Base-by-base conservation (phyloP, 2,797 vertebrate species). In the Poeciliopsis gracilis region DNA sequence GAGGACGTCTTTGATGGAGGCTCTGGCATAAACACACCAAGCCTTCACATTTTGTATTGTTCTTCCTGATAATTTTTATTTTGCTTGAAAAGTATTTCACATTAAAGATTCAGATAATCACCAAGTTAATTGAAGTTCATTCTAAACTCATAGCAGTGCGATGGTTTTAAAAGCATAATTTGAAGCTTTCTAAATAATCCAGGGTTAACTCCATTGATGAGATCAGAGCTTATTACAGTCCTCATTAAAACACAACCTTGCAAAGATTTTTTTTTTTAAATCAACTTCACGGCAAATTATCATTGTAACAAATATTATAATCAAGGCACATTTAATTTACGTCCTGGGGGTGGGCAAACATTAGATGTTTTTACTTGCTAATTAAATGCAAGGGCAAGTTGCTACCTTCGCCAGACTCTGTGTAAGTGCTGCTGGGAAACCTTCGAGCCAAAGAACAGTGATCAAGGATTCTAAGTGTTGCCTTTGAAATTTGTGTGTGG, bases 51-150 rank as follows among this genome's bases (percentile, higher is more conserved):
- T 87, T 90, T 76, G 80, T 77, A 78, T 89, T 88, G 88, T 82
- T 84, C 75, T 83, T 85, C 80, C 80, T 89, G 83, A 83, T 80
- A 80, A n/a, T 43, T 70, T 18, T 86, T 80, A 30, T 80, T 85
- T 90, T 90, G 76, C 78, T 75, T 92, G 89, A 87, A 76, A 91
- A 86, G 81, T 5, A 83, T 90, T 85, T 74, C 78, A 84, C 86
- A 90, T 93, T 90, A 88, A 85, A 91, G 88, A 88, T 85, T 91
- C 83, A 79, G 86, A 92, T 91, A 90, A 90, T 83, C 72, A 69
- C 78, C 23, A 84, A 82, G 85, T 90, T 88, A 87, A 92, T 92
- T 91, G 88, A 81, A 71, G 86, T 89, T 87, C 81, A 85, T 87
- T 88, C 74, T 78, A 71, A 83, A 83, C 87, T 77, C 81, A 75